Evolutionary conservation across 2,888 invertebrate genomes (phyloP).

Genomic region (Caenorhabditis sp.): DNA sequence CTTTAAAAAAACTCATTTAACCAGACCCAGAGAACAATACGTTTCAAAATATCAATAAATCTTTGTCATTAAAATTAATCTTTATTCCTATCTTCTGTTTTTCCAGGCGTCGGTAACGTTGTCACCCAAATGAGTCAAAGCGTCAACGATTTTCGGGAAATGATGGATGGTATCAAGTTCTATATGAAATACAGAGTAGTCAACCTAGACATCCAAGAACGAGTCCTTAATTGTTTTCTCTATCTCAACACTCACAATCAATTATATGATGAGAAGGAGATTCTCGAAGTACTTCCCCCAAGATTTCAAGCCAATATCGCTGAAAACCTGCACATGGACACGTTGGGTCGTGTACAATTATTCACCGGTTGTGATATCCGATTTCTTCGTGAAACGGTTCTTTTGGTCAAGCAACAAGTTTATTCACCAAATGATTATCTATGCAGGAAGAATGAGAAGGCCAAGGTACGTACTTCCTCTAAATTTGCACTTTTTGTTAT

Average conservation of each 20-base stretch:
- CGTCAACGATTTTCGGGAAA: constrained; percentile 56
- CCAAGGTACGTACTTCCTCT: constrained; percentile 50
- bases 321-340: constrained; percentile 63
- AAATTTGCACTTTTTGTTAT: no score
- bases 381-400: constrained; percentile 63
- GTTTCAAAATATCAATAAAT: no score
- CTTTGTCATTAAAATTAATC: no score
- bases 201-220: constrained; percentile 54
- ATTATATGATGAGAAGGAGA: constrained; percentile 54
- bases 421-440: constrained; percentile 65
- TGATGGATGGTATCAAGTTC: constrained; percentile 68
- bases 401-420: constrained; percentile 63
- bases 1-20: no score
- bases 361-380: constrained; percentile 57
- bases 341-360: constrained; percentile 50
- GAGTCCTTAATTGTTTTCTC: constrained; percentile 62
- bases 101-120: constrained; percentile 57
- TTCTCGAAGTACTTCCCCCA: constrained; percentile 59
- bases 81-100: not conserved
- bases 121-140: constrained; percentile 65
- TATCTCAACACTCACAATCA: constrained; percentile 59
- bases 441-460: constrained; percentile 57
- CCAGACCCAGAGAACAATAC: no score
- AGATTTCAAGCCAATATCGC: constrained; percentile 63
- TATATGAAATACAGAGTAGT: constrained; percentile 67